Evolutionary conservation across 2,797 vertebrate species (phyloP), one percentile per base, ranked within the genome.

Genomic region (Oophaga sylvatica): DNA sequence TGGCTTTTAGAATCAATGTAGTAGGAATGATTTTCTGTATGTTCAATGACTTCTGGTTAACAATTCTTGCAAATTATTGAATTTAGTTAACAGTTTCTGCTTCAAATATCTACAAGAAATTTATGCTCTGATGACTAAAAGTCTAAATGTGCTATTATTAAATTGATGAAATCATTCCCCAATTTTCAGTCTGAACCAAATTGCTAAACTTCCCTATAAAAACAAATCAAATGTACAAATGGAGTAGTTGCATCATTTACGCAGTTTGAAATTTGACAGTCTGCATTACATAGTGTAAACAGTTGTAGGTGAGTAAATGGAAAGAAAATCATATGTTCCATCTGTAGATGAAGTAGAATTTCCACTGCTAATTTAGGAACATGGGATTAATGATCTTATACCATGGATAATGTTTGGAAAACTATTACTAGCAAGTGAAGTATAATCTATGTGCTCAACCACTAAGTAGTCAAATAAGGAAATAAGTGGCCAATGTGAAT

Each of bases 291-390:
- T 70, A 79, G 56, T 65, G 60, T 70, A 83, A 87, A 70, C 20
- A 57, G 56, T 65, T 83, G 20, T 81, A 80, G 78, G 77, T 82
- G 70, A 87, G 45, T 82, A 59, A 82, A 84, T 88, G 82, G 87
- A 87, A 87, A 87, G 35, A 41, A 65, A 77, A 71, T 70, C 62
- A 82, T 35, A 79, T 87, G 16, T 84, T 88, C 82, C 82, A 80
- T 84, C 12, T 84, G 31, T 56, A 84, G 35, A 65, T 84, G 35
- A 62, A 67, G 11, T 19, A 78, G 45, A 79, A 57, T 79, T 85
- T 85, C 87, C 82, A 73, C 31, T 63, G 17, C 57, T 84, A 84
- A 63, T 75, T 65, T 73, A 48, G 67, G 56, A 84, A 83, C 48
- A 62, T 48, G 62, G 15, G 13, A 84, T 62, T 84, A 63, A 76